phyloP scores from a whole-genome alignment of 2,113 vertebrate species.

The Saguinus imperator region DNA sequence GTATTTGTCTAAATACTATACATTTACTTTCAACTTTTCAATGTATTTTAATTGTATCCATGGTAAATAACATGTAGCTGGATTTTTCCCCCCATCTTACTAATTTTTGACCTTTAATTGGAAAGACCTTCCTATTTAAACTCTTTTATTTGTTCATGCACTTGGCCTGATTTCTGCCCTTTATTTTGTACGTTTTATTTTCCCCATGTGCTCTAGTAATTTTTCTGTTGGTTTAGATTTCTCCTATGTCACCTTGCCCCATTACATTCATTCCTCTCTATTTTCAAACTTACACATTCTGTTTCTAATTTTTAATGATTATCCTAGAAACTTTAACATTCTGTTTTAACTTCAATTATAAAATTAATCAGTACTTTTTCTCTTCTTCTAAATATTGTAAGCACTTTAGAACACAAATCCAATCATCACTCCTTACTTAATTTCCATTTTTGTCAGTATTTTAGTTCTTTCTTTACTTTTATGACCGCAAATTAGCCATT shows the following conservation, averaged over 20 bases:
- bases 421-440: neutral
- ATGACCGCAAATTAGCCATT: neutral
- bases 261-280: neutral
- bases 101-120: neutral
- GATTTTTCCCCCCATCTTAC: neutral
- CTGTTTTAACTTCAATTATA: conserved; percentile 26
- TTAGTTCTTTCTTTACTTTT: conserved; percentile 40
- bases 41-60: neutral
- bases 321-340: neutral
- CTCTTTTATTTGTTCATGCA: neutral
- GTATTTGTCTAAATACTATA: neutral
- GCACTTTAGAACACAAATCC: neutral
- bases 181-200: conserved; percentile 8
- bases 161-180: neutral
- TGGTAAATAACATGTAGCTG: neutral
- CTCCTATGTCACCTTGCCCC: neutral
- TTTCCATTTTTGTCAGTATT: neutral
- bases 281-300: neutral
- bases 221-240: neutral
- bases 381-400: conserved; percentile 3
- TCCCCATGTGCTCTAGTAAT: neutral
- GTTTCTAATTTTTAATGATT: conserved; percentile 38
- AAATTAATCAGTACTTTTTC: conserved; percentile 5
- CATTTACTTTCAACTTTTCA: conserved; percentile 20
- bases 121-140: conserved; percentile 1